Evolutionary conservation across 2,113 vertebrate species (phyloP), one percentile per base, ranked within the genome.

Genomic region (Myxocyprinus asiaticus): DNA sequence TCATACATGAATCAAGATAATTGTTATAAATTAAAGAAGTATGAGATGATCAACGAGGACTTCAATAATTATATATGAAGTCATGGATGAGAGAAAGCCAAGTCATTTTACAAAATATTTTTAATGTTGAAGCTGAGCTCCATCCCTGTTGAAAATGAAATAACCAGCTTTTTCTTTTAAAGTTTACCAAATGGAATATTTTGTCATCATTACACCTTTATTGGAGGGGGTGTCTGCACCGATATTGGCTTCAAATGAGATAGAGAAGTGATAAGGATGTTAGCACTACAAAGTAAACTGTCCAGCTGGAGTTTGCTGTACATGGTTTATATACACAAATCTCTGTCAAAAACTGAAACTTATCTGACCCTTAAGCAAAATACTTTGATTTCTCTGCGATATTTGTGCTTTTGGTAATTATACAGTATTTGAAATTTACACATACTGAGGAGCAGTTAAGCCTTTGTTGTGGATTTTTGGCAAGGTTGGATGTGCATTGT

Each of bases 381-480:
- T 11, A 50, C 59, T 73, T 73, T 73, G 71, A n/a, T n/a, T n/a
- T 42, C 33, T 43, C 11, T 15, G 3, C 14, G 10, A 3, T 17
- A 43, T 73, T 10, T 58, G 58, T 64, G 5, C 76, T 51, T 79
- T 66, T 67, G 56, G 50, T 55, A 0, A 5, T 8, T 42, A 15
- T 4, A 9, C 4, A n/a, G n/a, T n/a, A n/a, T n/a, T 56, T 66
- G 59, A 69, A 50, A 33, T 76, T 70, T 64, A 67, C 66, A 72
- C 70, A 33, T n/a, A 63, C 65, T 22, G 12, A 12, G 1, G 22
- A 3, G 22, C 22, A 33, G 22, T 33, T 33, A 17, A 61, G 5
- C 4, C 56, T 69, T 83, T 78, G 63, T 74, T 67, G 44, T 77
- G 10, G 42, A 50, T 67, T 77, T 59, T 65, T 17, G 56, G 10